A percentile compares a stretch with the other conserved stretches of the same genome.
Evolutionary conservation across 1,140 invertebrate genomes (phyloP).

Genomic region (Palaemon carinicauda): DNA sequence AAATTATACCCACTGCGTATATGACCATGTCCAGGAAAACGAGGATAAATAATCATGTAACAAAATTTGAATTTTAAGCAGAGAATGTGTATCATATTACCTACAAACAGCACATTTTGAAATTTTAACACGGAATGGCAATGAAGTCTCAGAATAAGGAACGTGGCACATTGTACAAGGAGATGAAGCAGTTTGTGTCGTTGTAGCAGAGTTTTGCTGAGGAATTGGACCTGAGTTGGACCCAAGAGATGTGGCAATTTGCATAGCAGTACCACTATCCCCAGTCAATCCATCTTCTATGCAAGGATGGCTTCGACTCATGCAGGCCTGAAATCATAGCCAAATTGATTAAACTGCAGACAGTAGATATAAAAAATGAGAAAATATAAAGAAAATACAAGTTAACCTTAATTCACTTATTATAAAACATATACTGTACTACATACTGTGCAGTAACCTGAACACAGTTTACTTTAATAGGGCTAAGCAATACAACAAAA

Average conservation of each 20-base stretch:
- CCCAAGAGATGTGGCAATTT: background rate
- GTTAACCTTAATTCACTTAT: no score
- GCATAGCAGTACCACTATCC: background rate
- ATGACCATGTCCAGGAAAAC: background rate
- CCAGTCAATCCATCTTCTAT: conserved; percentile 33
- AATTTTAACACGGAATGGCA: conserved; percentile 77
- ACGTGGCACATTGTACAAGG: conserved; percentile 78
- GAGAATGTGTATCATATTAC: conserved; percentile 63
- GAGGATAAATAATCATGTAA: background rate
- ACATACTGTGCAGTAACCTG: no score
- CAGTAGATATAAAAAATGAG: no score
- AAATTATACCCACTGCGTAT: background rate
- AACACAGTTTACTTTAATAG: no score
- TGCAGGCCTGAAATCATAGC: background rate
- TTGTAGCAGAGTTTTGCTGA: background rate
- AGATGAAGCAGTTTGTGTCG: conserved; percentile 25
- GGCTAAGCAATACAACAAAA: no score
- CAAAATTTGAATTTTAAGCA: background rate
- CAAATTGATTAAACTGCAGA: no score
- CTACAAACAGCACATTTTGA: conserved; percentile 76
- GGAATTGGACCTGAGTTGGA: conserved; percentile 2
- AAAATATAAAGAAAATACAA: no score
- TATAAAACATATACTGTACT: no score
- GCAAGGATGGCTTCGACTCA: conserved; percentile 43
- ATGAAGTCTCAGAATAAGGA: conserved; percentile 76